These are phyloP conservation scores for Brachyalestes nurse DNA, from an alignment of 2,797 vertebrate genomes.

Conservation along the genomic window DNA sequence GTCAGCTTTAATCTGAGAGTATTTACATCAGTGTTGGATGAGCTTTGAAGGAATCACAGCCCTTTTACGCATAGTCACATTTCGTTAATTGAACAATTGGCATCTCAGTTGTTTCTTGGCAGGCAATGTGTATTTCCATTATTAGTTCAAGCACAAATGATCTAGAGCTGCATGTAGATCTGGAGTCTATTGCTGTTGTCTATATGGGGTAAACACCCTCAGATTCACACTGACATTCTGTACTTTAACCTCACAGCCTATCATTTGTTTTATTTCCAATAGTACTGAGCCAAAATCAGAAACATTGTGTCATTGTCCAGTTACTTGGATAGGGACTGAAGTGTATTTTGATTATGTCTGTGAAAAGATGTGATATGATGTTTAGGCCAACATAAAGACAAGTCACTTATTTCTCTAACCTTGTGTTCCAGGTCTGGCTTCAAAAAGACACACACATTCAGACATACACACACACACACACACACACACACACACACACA, in stretches of 20 bases:
- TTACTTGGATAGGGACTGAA: conserved; percentile 40
- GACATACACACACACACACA: conserved; percentile 18
- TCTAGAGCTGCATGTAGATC: not conserved
- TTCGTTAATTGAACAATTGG: not conserved
- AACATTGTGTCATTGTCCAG: conserved; percentile 24
- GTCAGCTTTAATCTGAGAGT: not conserved
- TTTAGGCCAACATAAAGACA: conserved; percentile 69
- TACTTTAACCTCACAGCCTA: conserved; percentile 4
- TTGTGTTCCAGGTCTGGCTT: conserved; percentile 68
- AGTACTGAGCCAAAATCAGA: conserved; percentile 20
- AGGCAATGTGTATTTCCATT: not conserved
- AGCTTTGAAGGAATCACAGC: not conserved
- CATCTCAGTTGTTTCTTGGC: not conserved
- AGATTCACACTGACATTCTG: conserved; percentile 3
- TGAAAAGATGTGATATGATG: conserved; percentile 62
- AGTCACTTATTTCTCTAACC: conserved; percentile 64
- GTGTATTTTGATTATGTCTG: conserved; percentile 66
- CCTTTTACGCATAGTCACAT: not conserved
- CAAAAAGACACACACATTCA: conserved; percentile 57
- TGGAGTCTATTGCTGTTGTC: conserved; percentile 9
- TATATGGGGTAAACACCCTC: not conserved
- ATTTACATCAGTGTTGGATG: not conserved
- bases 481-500: conserved; percentile 17
- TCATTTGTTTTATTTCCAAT: not conserved
- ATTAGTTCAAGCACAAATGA: not conserved